Evolutionary conservation across 1,140 invertebrate genomes (phyloP).

Genomic region (Propsilocerus akamusi): DNA sequence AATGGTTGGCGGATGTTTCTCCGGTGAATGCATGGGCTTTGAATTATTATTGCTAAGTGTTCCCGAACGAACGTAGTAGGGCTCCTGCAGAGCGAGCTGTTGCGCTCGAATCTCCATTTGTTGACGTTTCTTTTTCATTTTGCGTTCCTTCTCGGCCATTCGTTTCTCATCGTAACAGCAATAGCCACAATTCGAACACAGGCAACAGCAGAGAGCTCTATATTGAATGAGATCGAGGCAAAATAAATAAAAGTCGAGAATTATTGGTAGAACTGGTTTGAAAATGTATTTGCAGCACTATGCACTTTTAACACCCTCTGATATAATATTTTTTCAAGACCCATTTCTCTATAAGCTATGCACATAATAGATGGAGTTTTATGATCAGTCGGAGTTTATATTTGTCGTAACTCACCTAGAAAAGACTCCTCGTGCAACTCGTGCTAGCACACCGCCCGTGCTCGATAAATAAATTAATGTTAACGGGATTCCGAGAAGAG

Average conservation of each 20-base stretch:
- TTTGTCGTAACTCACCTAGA: conserved; percentile 24
- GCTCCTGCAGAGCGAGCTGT: conserved; percentile 50
- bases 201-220: conserved; percentile 55
- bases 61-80: conserved; percentile 53
- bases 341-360: background rate
- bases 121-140: conserved; percentile 55
- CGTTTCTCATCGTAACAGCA: conserved; percentile 67
- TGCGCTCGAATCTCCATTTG: conserved; percentile 51
- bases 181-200: conserved; percentile 68
- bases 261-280: no score
- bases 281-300: no score
- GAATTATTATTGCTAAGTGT: conserved; percentile 28
- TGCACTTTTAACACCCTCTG: no score
- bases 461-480: conserved; percentile 76
- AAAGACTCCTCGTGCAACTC: conserved; percentile 73
- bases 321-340: background rate
- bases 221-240: no score
- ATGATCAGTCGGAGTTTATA: background rate
- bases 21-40: conserved; percentile 33
- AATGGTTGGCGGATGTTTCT: conserved; percentile 28
- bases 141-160: conserved; percentile 56
- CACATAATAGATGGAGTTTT: background rate
- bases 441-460: conserved; percentile 62
- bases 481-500: conserved; percentile 74
- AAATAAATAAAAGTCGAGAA: no score